Conservation (phyloP, 53 echinoderm and acorn worm genomes). For the Hippasteria phrygiana region DNA sequence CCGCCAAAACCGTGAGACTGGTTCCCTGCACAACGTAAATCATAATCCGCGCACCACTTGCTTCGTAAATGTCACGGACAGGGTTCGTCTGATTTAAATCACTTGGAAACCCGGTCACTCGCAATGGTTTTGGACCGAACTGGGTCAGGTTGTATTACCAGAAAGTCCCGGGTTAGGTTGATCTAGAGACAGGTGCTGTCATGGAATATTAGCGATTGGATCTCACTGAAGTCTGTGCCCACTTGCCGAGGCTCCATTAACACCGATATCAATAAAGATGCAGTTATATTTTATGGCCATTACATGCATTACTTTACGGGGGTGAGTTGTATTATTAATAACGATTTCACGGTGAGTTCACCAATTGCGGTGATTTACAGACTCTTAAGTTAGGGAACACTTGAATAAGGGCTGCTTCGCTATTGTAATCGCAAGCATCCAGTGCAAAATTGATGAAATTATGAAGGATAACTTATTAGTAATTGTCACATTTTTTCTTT, state of each 20-base stretch:
- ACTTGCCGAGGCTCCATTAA: slow-evolving; percentile 25
- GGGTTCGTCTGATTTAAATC: slow-evolving; percentile 25
- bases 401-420: not conserved
- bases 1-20: slow-evolving; percentile 17
- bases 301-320: not conserved
- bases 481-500: not conserved
- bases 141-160: slow-evolving; percentile 10
- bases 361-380: not conserved
- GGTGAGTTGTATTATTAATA: not conserved
- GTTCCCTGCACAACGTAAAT: slow-evolving; percentile 25
- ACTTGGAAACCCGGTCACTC: not conserved
- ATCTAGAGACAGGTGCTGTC: slow-evolving; percentile 27
- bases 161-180: not conserved
- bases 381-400: slow-evolving; percentile 1
- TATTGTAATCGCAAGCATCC: not conserved
- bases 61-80: slow-evolving; percentile 33
- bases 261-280: slow-evolving; percentile 42
- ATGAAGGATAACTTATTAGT: not conserved
- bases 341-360: not conserved
- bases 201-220: slow-evolving; percentile 26
- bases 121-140: not conserved
- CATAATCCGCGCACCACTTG: slow-evolving; percentile 14
- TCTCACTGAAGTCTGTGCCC: slow-evolving; percentile 5
- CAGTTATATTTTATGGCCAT: slow-evolving; percentile 23
- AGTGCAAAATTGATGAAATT: not conserved